These are phyloP conservation scores for Pagrus major DNA, from an alignment of 2,113 vertebrate species.

Conservation along the genomic window DNA sequence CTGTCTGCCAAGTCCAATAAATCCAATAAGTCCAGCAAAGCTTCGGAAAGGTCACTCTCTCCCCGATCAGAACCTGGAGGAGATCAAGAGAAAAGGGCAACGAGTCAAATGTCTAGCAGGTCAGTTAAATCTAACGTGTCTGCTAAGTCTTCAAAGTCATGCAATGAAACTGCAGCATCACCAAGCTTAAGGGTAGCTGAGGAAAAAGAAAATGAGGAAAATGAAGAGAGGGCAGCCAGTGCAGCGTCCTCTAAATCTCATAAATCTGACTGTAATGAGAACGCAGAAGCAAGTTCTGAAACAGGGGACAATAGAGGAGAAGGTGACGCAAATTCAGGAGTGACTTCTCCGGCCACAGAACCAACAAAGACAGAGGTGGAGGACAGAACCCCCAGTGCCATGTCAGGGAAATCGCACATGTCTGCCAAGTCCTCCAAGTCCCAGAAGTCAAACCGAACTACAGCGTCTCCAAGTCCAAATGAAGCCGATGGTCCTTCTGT, in stretches of 20 bases:
- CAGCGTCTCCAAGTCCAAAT: conserved; percentile 26
- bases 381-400: conserved; percentile 47
- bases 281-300: neutral
- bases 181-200: conserved; percentile 5
- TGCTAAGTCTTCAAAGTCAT: conserved; percentile 47
- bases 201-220: neutral
- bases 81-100: conserved; percentile 46
- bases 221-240: no score
- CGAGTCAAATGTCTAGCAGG: conserved; percentile 56
- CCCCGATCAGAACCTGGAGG: conserved; percentile 19
- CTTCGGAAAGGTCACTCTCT: conserved; percentile 36
- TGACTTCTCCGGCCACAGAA: neutral
- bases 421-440: conserved; percentile 56
- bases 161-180: conserved; percentile 3
- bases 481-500: neutral
- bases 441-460: conserved; percentile 34
- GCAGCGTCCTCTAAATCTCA: conserved; percentile 27
- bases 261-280: neutral
- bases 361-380: neutral
- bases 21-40: conserved; percentile 53
- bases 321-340: neutral
- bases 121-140: conserved; percentile 57
- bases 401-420: conserved; percentile 42
- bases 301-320: neutral
- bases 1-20: conserved; percentile 59